Percentiles rank a stretch among this genome's conserved stretches.
Evolutionary conservation across 2,113 vertebrate genomes (phyloP).

Genomic region (Synodontis membranacea): DNA sequence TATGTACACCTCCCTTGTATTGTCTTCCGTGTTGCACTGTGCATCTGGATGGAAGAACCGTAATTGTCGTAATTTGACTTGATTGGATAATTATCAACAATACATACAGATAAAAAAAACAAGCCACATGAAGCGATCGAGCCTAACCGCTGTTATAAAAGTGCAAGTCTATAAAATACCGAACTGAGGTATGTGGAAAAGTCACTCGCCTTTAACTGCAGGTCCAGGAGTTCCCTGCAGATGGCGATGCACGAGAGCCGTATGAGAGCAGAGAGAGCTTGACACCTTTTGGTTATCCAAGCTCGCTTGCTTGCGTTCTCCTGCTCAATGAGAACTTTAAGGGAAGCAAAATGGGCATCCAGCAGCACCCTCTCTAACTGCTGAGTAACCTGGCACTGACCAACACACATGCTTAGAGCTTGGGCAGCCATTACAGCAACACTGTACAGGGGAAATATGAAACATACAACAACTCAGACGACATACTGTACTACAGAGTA

Average conservation of each 20-base stretch:
- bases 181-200: neutral
- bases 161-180: neutral
- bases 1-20: too few relatives aligned
- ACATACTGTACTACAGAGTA: neutral
- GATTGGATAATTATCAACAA: neutral
- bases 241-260: slow-evolving; percentile 59
- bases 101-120: neutral
- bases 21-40: too few relatives aligned
- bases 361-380: slow-evolving; percentile 72
- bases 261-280: slow-evolving; percentile 54
- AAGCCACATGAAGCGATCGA: neutral
- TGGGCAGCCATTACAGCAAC: slow-evolving; percentile 64
- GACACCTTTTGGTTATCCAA: slow-evolving; percentile 62
- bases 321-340: slow-evolving; percentile 65
- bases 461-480: neutral
- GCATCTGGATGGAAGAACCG: too few relatives aligned
- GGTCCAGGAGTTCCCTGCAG: slow-evolving; percentile 59
- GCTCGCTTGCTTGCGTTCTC: slow-evolving; percentile 47
- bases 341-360: slow-evolving; percentile 68
- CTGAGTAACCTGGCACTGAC: slow-evolving; percentile 60
- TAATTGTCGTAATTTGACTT: too few relatives aligned
- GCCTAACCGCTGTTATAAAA: neutral
- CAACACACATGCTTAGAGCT: slow-evolving; percentile 67
- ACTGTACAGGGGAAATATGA: slow-evolving; percentile 42
- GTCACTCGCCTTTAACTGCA: slow-evolving; percentile 58